phyloP scores from a whole-genome alignment of 1,140 invertebrate genomes.

The Mizuhopecten yessoensis region DNA sequence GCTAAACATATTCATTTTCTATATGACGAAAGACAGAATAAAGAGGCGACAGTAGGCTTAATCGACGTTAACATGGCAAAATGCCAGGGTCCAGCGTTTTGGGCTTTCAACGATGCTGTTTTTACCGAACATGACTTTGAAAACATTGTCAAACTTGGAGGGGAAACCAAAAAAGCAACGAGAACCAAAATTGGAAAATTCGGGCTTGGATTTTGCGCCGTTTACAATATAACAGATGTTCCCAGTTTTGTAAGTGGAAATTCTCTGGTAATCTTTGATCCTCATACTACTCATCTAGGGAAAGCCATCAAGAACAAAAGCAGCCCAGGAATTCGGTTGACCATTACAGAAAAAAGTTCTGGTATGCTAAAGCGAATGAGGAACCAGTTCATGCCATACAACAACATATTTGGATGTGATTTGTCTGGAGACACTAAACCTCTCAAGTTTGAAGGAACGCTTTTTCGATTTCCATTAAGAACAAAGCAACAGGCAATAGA shows the following conservation, averaged over 20 bases:
- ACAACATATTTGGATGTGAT: conserved; percentile 71
- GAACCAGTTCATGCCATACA: conserved; percentile 55
- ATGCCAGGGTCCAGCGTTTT: conserved; percentile 73
- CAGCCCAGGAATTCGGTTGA: conserved; percentile 61
- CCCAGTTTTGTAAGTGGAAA: conserved; percentile 78
- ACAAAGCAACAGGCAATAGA: conserved; percentile 69
- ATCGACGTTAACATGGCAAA: conserved; percentile 72
- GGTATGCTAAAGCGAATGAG: background rate
- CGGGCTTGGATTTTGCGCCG: conserved; percentile 78
- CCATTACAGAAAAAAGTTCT: conserved; percentile 37
- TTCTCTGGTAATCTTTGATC: conserved; percentile 79
- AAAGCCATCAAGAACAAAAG: conserved; percentile 51
- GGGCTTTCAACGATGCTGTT: conserved; percentile 74
- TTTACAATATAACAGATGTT: conserved; percentile 79
- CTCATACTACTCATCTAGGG: conserved; percentile 73
- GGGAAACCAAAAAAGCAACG: conserved; percentile 73
- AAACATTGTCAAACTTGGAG: conserved; percentile 74
- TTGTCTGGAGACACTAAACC: conserved; percentile 39
- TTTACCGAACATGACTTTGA: conserved; percentile 73
- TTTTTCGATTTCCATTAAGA: conserved; percentile 78
- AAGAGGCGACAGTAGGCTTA: conserved; percentile 66
- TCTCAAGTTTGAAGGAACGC: conserved; percentile 66
- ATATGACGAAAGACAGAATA: conserved; percentile 74
- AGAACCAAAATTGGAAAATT: conserved; percentile 78
- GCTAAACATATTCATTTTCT: conserved; percentile 76